Base-by-base conservation (phyloP, 2,113 vertebrate genomes). In the Neodon shergylaensis region DNA sequence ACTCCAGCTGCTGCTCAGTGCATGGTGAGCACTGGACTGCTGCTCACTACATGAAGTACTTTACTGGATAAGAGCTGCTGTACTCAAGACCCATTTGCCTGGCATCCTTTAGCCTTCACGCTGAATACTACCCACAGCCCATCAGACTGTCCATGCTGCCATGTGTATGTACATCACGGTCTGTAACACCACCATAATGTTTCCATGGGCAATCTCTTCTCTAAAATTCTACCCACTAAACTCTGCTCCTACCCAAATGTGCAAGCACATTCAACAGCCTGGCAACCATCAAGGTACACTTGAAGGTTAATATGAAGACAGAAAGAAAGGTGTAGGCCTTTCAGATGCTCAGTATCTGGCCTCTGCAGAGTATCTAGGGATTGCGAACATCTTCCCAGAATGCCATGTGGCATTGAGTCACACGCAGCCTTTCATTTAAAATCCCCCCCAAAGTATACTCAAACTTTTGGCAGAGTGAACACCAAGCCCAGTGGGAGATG, bases 271-370 rank as follows among this genome's bases (percentile, higher is more conserved):
- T 61, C n/a, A n/a, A n/a, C n/a, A 26, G 22, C 54, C 79, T 61
- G 54, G 79, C n/a, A 83, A 63, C 24, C 54, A 83, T n/a, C n/a
- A 28, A 39, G 13, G 54, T 28, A 28, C 24, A 61, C n/a, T 58
- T 83, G 79, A 83, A 61, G n/a, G 79, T 28, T 83, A 58, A n/a
- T 16, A 7, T 24, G n/a, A 83, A 83, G 54, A 17, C 24, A 73
- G 44, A 58, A 42, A 72, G 21, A 44, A 33, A n/a, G 6, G 12
- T 24, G 11, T 24, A 70, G 31, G 93, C 82, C 97, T 84, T 95
- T 98, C 95, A 98, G 90, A 98, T 96, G 93, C 96, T 94, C 97
- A 97, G 95, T 96, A 97, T 98, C 96, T 98, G 97, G 92, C 96
- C 96, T 97, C 96, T 88, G 92, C 95, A 68, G 77, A 97, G 91